Base-by-base conservation (phyloP, 2,888 invertebrate species). In the Scaptomyza parva region DNA sequence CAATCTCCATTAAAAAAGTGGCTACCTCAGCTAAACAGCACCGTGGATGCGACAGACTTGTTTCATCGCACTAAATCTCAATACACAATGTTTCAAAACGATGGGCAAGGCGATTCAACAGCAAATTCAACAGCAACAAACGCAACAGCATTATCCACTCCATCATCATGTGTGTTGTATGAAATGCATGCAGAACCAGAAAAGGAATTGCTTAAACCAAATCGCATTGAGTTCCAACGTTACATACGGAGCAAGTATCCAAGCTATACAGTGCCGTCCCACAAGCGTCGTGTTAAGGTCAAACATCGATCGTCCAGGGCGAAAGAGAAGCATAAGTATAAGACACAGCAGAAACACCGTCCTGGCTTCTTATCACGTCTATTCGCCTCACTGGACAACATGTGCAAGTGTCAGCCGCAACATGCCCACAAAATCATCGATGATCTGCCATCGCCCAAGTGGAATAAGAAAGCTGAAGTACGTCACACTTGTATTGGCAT, bases 401-500 rank as follows among this genome's bases (percentile, higher is more conserved):
- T 89, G 83, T 87, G 87, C 54, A 53, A 78, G 51, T 84, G 76
- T n/a, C 74, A 74, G 22, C 65, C 80, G 0, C 70, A 74, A 24
- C 51, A 65, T 14, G 51, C 65, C 0, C 50, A 51, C 17, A 84
- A 43, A 20, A 62, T 79, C 26, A 73, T 89, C 45, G 80, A 78
- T 3, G 88, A 88, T 61, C 62, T 90, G 17, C 88, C 88, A 4
- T 83, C 87, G 14, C 86, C 89, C 4, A 50, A 65, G 30, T 80
- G 83, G 78, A 85, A 79, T 24, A 76, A 69, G 50, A 80, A 84
- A 52, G 72, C 78, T 12, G 69, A 70, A 12, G 51, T 64, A 0
- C 73, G 75, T 0, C 84, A 86, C 39, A 75, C 86, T 0, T 80
- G 83, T 79, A 93, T 94, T 8, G 94, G 95, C 68, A 93, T 95